Evolutionary conservation across 2,888 invertebrate genomes (phyloP).

Genomic region (Imbricaverruca yamaguchii): DNA sequence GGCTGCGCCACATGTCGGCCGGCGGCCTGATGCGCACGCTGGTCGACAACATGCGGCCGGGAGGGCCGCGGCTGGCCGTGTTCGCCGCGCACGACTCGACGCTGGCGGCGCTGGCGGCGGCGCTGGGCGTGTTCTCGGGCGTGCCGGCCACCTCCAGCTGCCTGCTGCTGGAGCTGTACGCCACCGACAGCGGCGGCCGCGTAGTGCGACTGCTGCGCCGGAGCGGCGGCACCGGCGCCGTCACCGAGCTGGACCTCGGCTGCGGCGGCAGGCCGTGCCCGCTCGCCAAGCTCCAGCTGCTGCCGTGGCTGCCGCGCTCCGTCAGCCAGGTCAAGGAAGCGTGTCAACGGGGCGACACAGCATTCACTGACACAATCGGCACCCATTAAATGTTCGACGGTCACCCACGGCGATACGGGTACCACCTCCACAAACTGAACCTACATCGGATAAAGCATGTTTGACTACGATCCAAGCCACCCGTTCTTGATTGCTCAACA

Average conservation of each 20-base stretch:
- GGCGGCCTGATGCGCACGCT: not conserved
- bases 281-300: not conserved
- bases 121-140: not conserved
- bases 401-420: too few relatives aligned
- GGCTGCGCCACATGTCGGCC: not conserved
- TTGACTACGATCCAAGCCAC: too few relatives aligned
- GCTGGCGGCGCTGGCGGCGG: constrained; percentile 5
- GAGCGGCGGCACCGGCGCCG: not conserved
- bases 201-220: not conserved
- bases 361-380: too few relatives aligned
- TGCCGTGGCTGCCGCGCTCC: not conserved
- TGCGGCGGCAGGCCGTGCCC: not conserved
- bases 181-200: not conserved
- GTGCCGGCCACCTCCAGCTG: constrained; percentile 11
- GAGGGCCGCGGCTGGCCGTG: not conserved
- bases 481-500: too few relatives aligned
- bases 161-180: not conserved
- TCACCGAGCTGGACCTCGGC: not conserved
- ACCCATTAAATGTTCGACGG: too few relatives aligned
- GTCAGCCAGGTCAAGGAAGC: not conserved
- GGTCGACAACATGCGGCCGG: not conserved
- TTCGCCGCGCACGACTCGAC: constrained; percentile 8
- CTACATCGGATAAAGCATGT: too few relatives aligned
- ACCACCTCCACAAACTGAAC: too few relatives aligned
- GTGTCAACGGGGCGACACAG: not conserved